phyloP scores from a whole-genome alignment of 2,888 invertebrate genomes.

The Napeogenes sylphis region DNA sequence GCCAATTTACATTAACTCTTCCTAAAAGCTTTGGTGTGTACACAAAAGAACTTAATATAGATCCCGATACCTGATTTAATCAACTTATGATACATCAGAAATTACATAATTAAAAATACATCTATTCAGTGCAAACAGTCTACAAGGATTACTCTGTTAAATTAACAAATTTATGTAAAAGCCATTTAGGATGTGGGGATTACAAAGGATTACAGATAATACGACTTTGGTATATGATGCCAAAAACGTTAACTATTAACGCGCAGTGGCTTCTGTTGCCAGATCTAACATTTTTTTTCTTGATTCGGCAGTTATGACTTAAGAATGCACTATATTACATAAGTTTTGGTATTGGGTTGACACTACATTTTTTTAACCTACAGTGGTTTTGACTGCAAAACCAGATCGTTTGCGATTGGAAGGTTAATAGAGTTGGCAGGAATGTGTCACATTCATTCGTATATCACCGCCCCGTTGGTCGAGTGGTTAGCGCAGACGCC shows the following conservation, averaged over 20 bases:
- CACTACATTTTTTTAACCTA: background rate
- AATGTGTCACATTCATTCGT: conserved; percentile 85
- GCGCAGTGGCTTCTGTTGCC: conserved; percentile 2
- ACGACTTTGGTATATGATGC: conserved; percentile 21
- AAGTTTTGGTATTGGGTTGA: too few species aligned
- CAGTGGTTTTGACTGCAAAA: conserved; percentile 85
- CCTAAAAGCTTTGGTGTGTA: too few species aligned
- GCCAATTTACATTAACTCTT: too few species aligned
- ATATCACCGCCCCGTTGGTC: too few species aligned
- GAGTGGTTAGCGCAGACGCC: too few species aligned
- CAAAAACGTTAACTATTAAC: conserved; percentile 26
- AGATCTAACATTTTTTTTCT: background rate
- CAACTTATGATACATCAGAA: too few species aligned
- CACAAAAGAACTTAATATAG: too few species aligned
- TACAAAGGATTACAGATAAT: conserved; percentile 9
- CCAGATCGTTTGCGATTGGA: conserved; percentile 91
- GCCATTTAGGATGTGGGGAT: conserved; percentile 23
- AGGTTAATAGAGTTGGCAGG: conserved; percentile 94
- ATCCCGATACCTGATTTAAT: too few species aligned
- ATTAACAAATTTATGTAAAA: conserved; percentile 26
- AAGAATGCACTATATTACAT: background rate
- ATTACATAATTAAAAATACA: too few species aligned
- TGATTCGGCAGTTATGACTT: background rate
- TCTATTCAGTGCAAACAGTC: too few species aligned
- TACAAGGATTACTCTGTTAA: too few species aligned